phyloP scores from a whole-genome alignment of 2,113 vertebrate genomes.

The Camelus bactrianus region DNA sequence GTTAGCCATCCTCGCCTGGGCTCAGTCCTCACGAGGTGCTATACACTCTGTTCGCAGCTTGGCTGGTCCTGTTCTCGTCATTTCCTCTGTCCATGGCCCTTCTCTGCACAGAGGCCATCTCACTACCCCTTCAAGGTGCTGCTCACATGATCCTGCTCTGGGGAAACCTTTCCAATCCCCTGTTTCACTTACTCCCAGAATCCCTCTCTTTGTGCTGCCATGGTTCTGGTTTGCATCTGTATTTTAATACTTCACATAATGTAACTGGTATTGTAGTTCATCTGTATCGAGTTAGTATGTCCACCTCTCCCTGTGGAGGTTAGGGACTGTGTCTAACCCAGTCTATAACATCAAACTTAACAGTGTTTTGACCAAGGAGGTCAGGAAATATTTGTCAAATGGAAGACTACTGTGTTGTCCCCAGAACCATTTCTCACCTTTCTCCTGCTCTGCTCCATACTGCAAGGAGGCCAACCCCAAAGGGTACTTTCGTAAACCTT shows the following conservation, averaged over 20 bases:
- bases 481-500: neutral
- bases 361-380: neutral
- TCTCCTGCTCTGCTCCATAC: neutral
- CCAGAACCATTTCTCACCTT: neutral
- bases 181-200: neutral
- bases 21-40: accelerated
- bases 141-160: neutral
- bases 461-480: neutral
- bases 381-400: neutral
- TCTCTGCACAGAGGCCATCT: neutral
- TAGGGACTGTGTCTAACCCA: neutral
- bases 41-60: accelerated
- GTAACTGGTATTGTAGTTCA: neutral
- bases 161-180: neutral
- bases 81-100: neutral
- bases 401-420: accelerated
- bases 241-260: neutral
- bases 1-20: neutral
- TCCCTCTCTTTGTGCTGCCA: neutral
- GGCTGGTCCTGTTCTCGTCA: neutral
- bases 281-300: neutral
- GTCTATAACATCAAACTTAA: neutral
- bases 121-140: neutral
- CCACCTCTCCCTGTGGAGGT: neutral
- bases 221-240: neutral